Percentiles rank a stretch among this genome's conserved stretches.
Conservation (phyloP, 2,113 vertebrate genomes). For the Sula dactylatra region DNA sequence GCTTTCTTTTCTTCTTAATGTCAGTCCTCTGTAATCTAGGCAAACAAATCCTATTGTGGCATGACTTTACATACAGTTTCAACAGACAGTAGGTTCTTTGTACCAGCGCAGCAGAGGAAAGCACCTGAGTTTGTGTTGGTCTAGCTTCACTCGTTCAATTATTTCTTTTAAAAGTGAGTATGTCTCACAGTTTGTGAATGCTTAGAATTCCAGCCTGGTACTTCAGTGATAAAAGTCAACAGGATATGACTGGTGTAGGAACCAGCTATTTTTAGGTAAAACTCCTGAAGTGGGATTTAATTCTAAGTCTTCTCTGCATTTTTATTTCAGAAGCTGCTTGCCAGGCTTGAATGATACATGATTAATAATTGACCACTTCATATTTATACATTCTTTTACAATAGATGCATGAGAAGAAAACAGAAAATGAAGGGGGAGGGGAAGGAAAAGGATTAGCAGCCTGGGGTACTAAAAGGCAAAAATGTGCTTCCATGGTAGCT, state of each 20-base stretch:
- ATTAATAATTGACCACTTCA: slow-evolving; percentile 22
- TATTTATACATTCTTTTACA: slow-evolving; percentile 16
- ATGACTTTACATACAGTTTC: background rate
- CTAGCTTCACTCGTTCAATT: background rate
- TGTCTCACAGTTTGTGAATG: background rate
- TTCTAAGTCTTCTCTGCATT: slow-evolving; percentile 13
- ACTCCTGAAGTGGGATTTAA: background rate
- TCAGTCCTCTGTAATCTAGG: background rate
- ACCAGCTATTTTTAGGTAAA: slow-evolving; percentile 25
- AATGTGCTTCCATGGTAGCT: background rate
- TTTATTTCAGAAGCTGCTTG: slow-evolving; percentile 28
- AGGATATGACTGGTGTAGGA: background rate
- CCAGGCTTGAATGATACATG: slow-evolving; percentile 25
- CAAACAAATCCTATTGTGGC: background rate
- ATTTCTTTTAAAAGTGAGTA: background rate
- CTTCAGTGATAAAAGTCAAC: background rate
- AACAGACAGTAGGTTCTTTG: background rate
- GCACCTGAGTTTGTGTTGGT: background rate
- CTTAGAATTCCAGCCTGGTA: background rate
- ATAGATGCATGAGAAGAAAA: background rate
- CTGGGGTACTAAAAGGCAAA: background rate
- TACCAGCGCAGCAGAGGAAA: background rate
- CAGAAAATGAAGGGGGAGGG: background rate
- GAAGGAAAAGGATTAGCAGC: background rate
- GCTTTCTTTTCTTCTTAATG: background rate